phyloP scores from a whole-genome alignment of 2,797 vertebrate genomes.

The Myiothlypis coronata region DNA sequence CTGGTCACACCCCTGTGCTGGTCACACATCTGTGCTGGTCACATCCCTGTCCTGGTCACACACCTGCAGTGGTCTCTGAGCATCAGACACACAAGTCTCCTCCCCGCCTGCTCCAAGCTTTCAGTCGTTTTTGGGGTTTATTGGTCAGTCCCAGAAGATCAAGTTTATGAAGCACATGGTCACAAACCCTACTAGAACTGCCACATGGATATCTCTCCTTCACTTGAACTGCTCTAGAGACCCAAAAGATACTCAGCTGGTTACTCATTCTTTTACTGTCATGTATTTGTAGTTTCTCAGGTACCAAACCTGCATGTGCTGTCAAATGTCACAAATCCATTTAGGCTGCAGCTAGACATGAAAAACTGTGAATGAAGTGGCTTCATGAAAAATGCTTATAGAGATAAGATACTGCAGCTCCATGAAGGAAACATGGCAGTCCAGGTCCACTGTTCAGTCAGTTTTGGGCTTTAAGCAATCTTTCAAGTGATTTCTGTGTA shows the following conservation, averaged over 20 bases:
- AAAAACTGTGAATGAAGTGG: neutral
- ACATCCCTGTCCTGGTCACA: too few species aligned
- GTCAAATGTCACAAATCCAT: neutral
- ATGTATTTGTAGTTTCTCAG: neutral
- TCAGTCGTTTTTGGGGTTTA: neutral
- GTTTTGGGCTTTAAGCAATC: neutral
- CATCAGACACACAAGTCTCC: accelerated
- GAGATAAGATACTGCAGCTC: neutral
- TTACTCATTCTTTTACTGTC: neutral
- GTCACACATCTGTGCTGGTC: too few species aligned
- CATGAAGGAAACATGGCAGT: neutral
- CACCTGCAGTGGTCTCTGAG: neutral
- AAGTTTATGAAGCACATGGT: neutral
- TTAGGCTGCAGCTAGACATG: neutral
- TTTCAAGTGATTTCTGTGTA: neutral
- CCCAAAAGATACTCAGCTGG: neutral
- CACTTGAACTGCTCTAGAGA: neutral
- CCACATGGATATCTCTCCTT: neutral
- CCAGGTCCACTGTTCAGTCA: neutral
- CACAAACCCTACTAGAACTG: neutral
- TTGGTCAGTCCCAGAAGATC: neutral
- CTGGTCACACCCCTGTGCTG: too few species aligned
- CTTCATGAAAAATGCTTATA: neutral
- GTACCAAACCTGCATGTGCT: neutral
- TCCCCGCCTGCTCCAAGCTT: neutral